A percentile compares a stretch with the other conserved stretches of the same genome.
Evolutionary conservation across 2,888 invertebrate genomes (phyloP).

Genomic region (Drosophila neutralis): DNA sequence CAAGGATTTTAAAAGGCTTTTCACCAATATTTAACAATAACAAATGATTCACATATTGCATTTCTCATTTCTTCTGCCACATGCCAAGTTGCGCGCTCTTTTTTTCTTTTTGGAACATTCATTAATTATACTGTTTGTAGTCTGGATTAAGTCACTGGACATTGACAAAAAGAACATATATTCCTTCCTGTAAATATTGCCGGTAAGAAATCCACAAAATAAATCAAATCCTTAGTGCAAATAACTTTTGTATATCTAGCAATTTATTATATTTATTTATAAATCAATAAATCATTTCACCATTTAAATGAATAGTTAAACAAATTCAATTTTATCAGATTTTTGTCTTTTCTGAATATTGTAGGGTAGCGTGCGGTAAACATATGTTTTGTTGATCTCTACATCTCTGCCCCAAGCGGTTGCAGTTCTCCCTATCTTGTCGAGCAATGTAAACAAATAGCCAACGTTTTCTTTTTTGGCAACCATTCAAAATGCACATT

Average conservation of each 20-base stretch:
- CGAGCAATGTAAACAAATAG: constrained; percentile 45
- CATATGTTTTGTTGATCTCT: constrained; percentile 29
- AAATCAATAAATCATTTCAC: neutral
- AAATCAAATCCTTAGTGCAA: neutral
- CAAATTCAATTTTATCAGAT: neutral
- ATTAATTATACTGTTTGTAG: constrained; percentile 31
- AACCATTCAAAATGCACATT: constrained; percentile 60
- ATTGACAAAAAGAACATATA: too few relatives aligned
- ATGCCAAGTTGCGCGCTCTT: constrained; percentile 10
- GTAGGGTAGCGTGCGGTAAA: neutral
- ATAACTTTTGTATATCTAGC: neutral
- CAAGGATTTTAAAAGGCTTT: constrained; percentile 20
- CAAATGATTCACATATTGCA: constrained; percentile 36
- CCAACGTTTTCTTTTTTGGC: constrained; percentile 54
- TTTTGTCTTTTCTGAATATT: neutral
- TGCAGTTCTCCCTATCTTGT: neutral
- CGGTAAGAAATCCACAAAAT: neutral
- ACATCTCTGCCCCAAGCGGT: neutral
- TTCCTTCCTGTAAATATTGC: neutral
- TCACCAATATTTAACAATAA: constrained; percentile 14
- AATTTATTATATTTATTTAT: neutral
- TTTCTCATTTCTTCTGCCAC: constrained; percentile 13
- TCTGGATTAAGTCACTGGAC: neutral
- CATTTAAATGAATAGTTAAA: neutral
- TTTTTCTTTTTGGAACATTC: constrained; percentile 30